A percentile compares a stretch with the other conserved stretches of the same genome.
Conservation (phyloP, 2,797 vertebrate genomes). For the Protosalanx chinensis region DNA sequence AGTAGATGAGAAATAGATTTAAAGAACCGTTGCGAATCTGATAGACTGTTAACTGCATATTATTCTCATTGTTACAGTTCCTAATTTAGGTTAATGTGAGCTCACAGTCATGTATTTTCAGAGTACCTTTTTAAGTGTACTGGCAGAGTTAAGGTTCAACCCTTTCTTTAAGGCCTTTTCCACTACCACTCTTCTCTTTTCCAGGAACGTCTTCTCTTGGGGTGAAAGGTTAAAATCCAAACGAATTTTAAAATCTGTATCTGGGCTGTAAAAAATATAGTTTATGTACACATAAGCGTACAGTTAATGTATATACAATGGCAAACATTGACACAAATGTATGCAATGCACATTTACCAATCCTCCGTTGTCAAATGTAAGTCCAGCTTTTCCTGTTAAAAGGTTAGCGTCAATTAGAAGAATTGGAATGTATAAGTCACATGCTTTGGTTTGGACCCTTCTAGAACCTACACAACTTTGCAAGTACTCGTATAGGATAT, state of each 20-base stretch:
- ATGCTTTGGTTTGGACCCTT: not conserved
- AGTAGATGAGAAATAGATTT: not conserved
- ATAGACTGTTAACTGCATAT: not conserved
- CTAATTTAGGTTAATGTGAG: too few species aligned
- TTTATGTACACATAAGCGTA: not conserved
- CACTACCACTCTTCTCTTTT: conserved; percentile 70
- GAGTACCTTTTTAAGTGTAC: conserved; percentile 66
- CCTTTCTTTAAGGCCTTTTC: conserved; percentile 66
- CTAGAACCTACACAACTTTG: not conserved
- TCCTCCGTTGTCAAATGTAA: conserved; percentile 71
- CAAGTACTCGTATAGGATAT: not conserved
- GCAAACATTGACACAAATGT: not conserved
- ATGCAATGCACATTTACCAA: conserved; percentile 59
- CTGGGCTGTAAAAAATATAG: conserved; percentile 53
- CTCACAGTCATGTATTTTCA: not conserved
- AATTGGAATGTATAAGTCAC: not conserved
- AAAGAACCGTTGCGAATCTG: not conserved
- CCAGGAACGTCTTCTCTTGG: conserved; percentile 74
- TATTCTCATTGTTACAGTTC: too few species aligned
- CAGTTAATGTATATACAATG: not conserved
- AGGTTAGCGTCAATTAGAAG: not conserved
- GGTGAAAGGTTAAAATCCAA: conserved; percentile 79
- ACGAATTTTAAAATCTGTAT: conserved; percentile 71
- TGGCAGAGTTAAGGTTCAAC: conserved; percentile 65
- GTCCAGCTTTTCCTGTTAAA: conserved; percentile 71